phyloP scores from a whole-genome alignment of 2,113 vertebrate genomes.

The Sander lucioperca region DNA sequence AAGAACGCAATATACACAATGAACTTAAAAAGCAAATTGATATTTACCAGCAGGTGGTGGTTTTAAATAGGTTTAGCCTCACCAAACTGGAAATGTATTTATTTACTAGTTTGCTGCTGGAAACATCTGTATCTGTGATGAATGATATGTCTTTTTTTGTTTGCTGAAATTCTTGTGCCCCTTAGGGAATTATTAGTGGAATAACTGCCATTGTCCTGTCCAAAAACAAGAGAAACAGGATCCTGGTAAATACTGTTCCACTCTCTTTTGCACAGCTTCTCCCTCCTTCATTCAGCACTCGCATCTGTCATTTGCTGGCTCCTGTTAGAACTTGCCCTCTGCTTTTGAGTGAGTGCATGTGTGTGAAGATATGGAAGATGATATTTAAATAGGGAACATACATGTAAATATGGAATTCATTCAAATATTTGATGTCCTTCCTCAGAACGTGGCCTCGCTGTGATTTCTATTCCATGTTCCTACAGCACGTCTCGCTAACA shows the following conservation, averaged over 20 bases:
- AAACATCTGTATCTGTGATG: background rate
- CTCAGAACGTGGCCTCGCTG: background rate
- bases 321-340: conserved; percentile 59
- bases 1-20: background rate
- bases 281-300: background rate
- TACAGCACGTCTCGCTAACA: background rate
- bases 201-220: conserved; percentile 88
- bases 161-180: conserved; percentile 22
- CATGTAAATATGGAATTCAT: background rate
- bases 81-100: background rate
- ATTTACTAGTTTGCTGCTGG: background rate
- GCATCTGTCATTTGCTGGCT: conserved; percentile 3
- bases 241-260: conserved; percentile 81
- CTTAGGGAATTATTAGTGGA: conserved; percentile 83
- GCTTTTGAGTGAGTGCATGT: background rate
- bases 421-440: conserved; percentile 4
- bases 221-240: conserved; percentile 82
- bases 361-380: background rate
- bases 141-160: background rate
- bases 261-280: background rate
- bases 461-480: background rate
- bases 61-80: background rate
- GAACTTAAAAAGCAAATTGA: background rate
- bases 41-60: background rate
- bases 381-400: background rate